phyloP scores from a whole-genome alignment of 2,797 vertebrate genomes.

The Anolis apletophallus region DNA sequence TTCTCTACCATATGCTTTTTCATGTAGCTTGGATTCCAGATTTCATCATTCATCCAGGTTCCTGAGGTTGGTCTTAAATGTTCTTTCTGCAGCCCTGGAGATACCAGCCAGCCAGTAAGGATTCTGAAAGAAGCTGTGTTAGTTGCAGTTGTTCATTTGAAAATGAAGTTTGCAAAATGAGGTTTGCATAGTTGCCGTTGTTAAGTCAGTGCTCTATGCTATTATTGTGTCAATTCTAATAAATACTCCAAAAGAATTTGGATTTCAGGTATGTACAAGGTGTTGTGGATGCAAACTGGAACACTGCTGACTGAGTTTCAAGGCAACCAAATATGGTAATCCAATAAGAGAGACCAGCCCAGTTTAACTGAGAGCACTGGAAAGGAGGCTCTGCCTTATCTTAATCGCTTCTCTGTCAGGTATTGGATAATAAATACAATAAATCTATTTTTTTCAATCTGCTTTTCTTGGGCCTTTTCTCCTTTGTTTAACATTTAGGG shows the following conservation, averaged over 20 bases:
- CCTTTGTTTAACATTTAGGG: conserved; percentile 37
- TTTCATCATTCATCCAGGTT: not conserved
- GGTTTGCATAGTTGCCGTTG: too few relatives aligned
- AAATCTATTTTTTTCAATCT: not conserved
- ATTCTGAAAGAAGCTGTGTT: not conserved
- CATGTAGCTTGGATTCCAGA: not conserved
- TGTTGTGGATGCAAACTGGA: too few relatives aligned
- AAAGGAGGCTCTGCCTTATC: not conserved
- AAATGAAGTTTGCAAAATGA: too few relatives aligned
- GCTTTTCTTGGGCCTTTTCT: conserved; percentile 26
- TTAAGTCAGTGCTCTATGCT: too few relatives aligned
- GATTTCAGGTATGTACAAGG: too few relatives aligned
- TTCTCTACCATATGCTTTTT: not conserved
- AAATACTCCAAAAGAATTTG: too few relatives aligned
- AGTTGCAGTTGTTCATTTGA: too few relatives aligned
- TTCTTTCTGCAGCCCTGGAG: not conserved
- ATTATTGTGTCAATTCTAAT: too few relatives aligned
- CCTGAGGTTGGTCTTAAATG: too few relatives aligned
- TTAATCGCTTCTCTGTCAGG: not conserved
- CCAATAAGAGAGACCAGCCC: too few relatives aligned
- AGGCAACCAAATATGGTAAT: not conserved
- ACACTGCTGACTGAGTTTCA: not conserved
- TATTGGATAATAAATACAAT: not conserved
- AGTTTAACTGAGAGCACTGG: not conserved
- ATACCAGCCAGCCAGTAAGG: not conserved